A percentile compares a stretch with the other conserved stretches of the same genome.
Conservation (phyloP, 2,797 vertebrate species). For the Scyliorhinus canicula region DNA sequence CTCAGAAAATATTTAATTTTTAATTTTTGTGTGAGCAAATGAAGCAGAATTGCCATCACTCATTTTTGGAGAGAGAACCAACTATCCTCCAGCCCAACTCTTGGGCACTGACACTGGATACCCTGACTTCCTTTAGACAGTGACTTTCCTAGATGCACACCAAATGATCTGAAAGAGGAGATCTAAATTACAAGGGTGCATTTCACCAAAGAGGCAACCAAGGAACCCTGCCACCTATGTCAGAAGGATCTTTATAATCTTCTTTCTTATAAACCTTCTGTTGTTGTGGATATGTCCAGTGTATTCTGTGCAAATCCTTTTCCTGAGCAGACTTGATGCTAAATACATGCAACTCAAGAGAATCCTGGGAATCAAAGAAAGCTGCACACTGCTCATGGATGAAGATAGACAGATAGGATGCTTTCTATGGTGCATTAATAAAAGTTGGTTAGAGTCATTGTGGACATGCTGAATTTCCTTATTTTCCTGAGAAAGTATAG, state of each 20-base stretch:
- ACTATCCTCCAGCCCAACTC: neutral
- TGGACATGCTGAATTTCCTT: no score
- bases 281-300: neutral
- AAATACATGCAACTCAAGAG: no score
- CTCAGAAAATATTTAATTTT: neutral
- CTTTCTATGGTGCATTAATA: no score
- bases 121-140: neutral
- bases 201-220: neutral
- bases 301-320: neutral
- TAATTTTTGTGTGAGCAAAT: neutral
- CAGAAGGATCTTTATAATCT: neutral
- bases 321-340: neutral
- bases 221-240: neutral
- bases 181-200: neutral
- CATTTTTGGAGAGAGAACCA: neutral
- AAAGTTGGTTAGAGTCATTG: no score
- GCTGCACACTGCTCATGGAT: no score
- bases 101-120: neutral
- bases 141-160: neutral
- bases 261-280: neutral
- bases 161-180: neutral
- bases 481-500: no score
- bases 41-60: neutral
- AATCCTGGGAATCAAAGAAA: no score
- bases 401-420: no score